Base-by-base conservation (phyloP, 1,140 invertebrate genomes). In the Lasioglossum albipes region DNA sequence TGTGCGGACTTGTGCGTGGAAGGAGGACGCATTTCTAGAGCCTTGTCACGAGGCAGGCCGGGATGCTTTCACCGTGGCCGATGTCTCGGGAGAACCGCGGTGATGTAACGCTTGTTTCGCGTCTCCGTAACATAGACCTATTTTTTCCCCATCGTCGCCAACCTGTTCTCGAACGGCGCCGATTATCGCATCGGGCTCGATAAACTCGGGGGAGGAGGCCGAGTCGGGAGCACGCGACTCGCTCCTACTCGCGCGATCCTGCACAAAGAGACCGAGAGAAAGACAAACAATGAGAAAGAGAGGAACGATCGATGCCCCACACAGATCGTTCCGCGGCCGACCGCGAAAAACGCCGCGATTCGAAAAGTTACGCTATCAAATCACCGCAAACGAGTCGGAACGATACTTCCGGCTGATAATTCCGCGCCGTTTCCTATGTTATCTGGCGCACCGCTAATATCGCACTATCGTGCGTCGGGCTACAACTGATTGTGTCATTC, bases 361-460 rank as follows among this genome's bases (percentile, higher is more conserved):
- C n/a, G 57, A n/a, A n/a, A 59, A 59, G 57, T 59, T 59, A n/a
- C n/a, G 62, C 45, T 84, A 85, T 85, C 82, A 70, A 81, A 84
- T 78, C 69, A 81, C 69, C 9, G 18, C 74, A 57, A 81, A 41
- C 57, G 42, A 72, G 64, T 31, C 68, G 69, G 62, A 61, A 73
- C 54, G 82, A 85, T 85, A 81, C 66, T 85, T 84, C 84, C 78
- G 79, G 78, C 16, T 74, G 83, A 85, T 85, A 84, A 84, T 69
- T 54, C 71, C 18, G 18, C 74, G 74, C 81, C 83, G 49, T 27
- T 85, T 85, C 78, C 78, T 77, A 84, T 9, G 45, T 70, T 84
- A 84, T 84, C 84, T 76, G 59, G 78, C 27, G 20, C 31, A 67
- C 75, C 71, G 69, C 16, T 70, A 69, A 73, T 79, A 69, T 62